Base-by-base conservation (phyloP, 2,113 vertebrate genomes). In the Paramormyrops kingsleyae region DNA sequence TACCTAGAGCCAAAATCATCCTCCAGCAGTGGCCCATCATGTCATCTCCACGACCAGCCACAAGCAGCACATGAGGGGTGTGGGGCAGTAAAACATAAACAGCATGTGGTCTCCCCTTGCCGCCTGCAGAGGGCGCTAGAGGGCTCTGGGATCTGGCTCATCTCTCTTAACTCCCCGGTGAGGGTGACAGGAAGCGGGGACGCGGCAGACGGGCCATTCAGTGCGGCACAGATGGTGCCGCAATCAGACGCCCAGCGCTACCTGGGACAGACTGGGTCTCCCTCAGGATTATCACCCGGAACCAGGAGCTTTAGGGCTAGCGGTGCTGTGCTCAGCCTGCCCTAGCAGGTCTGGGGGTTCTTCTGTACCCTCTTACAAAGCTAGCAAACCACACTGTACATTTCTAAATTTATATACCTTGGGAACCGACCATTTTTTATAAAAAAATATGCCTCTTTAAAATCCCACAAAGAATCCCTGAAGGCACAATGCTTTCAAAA, bases 1-100 rank as follows among this genome's bases (percentile, higher is more conserved):
- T 92, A 95, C 91, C 93, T 93, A 77, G 94, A 90, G 89, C 94
- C 95, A 95, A 62, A 94, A 95, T 90, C 96, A 95, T 92, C 93
- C 95, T 95, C 94, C 94, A 94, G 95, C 95, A 95, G 94, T 90
- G 91, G 91, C 89, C 46, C 74, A 42, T 42, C 74, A 80, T 1
- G 31, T 17, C 15, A 21, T 17, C 74, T 17, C 5, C 74, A 42
- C 1, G 4, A 39, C 74, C 35, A 42, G 74, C 83, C 46, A 27
- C 46, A 50, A 86, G 47, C 24, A 50, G 83, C 3, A 19, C 35
- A 39, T 35, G 35, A 6, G 21, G 46, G 83, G 13, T 42, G 46
- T n/a, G 62, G 27, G 62, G 10, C n/a, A 70, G 62, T 31, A 70
- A 31, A 31, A 86, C 21, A 5, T 47, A 49, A 86, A 15, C 24